phyloP scores from a whole-genome alignment of 2,888 invertebrate genomes.

The Prenolepis imparis region DNA sequence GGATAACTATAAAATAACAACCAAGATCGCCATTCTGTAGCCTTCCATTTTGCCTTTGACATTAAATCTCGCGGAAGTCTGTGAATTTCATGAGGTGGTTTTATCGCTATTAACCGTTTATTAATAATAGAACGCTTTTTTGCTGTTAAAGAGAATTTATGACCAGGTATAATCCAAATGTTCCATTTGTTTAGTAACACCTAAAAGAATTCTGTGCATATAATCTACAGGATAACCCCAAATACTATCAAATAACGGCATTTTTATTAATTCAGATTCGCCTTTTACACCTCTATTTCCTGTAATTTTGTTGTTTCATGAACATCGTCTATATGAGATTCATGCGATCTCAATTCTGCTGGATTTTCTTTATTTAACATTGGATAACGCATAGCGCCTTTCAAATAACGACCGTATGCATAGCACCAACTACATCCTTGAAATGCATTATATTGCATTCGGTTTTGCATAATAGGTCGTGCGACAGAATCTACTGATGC shows the following conservation, averaged over 20 bases:
- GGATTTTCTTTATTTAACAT: neutral
- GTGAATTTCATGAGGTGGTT: neutral
- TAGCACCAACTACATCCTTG: neutral
- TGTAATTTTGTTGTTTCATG: too few relatives aligned
- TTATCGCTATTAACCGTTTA: neutral
- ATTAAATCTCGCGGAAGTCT: too few relatives aligned
- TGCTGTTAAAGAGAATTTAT: neutral
- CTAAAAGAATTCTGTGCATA: too few relatives aligned
- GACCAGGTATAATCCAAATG: neutral
- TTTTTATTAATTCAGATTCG: neutral
- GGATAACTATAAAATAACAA: neutral
- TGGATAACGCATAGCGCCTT: neutral
- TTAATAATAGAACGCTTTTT: neutral
- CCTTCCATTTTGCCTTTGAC: neutral
- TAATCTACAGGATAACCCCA: constrained; percentile 1
- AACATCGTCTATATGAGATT: neutral
- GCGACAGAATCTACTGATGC: too few relatives aligned
- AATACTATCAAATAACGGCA: neutral
- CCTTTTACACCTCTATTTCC: neutral
- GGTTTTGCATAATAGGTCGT: too few relatives aligned
- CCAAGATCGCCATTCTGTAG: constrained; percentile 1
- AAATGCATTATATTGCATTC: too few relatives aligned
- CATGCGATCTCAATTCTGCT: constrained; percentile 1
- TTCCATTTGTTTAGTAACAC: neutral
- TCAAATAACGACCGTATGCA: neutral